Evolutionary conservation across 2,797 vertebrate genomes (phyloP), one percentile per base, ranked within the genome.

Genomic region (Ctenopoma kingsleyae): DNA sequence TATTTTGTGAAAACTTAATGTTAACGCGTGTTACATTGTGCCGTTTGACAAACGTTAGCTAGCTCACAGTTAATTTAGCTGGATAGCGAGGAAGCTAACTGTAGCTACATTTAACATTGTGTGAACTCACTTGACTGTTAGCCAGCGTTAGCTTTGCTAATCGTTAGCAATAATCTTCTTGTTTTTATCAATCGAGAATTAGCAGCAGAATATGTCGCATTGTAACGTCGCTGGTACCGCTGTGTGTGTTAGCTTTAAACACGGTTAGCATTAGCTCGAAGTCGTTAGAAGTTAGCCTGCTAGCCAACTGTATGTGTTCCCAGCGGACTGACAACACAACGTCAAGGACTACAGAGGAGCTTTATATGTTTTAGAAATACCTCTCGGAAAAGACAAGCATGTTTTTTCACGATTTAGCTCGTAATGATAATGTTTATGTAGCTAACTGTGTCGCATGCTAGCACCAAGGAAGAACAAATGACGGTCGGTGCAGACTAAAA

Each of bases 231-330:
- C 22, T 76, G 67, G 60, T 57, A 66, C 50, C 74, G 8, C 30
- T 32, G 30, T 40, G 15, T 40, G 15, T 35, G 73, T 71, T 84
- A 76, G 81, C 88, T 71, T 47, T 59, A 40, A 53, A 72, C 63
- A 44, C 19, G 65, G 75, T 83, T 88, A 91, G 84, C 86, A 2
- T 69, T 57, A 78, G 89, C 86, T 64, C 17, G 15, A 62, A 47
- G 35, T 56, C 71, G 53, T 59, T 47, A 75, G 25, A 27, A 74
- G 27, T 83, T 85, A 71, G 76, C 72, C 6, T 46, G 19, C 40
- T 70, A 60, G 56, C 55, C 17, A 40, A 3, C 43, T 59, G 54
- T 62, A 43, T 71, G 40, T 23, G 15, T 15, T 64, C 44, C 8
- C 41, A 55, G 8, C 13, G 23, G 36, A 76, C 57, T 91, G 87